Conservation (phyloP, 1,140 invertebrate genomes). For the Leptonema lineaticorne region DNA sequence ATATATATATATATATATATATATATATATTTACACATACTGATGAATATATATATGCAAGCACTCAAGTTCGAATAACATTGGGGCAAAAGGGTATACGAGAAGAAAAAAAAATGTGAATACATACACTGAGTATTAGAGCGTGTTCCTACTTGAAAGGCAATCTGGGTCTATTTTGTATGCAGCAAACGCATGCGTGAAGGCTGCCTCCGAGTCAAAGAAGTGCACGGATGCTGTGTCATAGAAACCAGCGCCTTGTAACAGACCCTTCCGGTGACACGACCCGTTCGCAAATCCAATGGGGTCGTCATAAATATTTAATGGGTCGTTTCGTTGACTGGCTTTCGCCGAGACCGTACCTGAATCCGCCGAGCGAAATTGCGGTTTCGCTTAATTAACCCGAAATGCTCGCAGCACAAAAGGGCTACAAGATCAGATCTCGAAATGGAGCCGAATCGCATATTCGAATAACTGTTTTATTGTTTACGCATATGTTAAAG, state of each 20-base stretch:
- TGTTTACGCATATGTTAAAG: neutral
- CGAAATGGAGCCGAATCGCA: too few species aligned
- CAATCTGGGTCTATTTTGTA: conserved; percentile 39
- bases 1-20: neutral
- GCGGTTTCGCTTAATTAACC: conserved; percentile 10
- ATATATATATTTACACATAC: neutral
- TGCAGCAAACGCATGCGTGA: conserved; percentile 27
- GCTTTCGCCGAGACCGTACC: too few species aligned
- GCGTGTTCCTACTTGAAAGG: conserved; percentile 33
- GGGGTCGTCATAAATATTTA: conserved; percentile 6
- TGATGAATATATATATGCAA: neutral
- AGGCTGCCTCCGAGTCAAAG: conserved; percentile 7
- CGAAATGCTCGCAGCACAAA: neutral
- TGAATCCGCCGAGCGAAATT: neutral
- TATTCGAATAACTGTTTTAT: neutral
- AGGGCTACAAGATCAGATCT: too few species aligned
- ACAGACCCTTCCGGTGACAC: too few species aligned
- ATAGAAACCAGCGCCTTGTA: too few species aligned
- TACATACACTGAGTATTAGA: neutral
- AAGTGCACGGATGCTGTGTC: conserved; percentile 15
- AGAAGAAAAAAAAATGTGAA: too few species aligned
- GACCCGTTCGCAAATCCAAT: too few species aligned
- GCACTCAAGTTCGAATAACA: neutral
- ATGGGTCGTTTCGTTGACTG: neutral
- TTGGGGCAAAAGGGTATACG: neutral